Evolutionary conservation across 2,888 invertebrate species (phyloP), one percentile per base, ranked within the genome.

Genomic region (Seira ritae): DNA sequence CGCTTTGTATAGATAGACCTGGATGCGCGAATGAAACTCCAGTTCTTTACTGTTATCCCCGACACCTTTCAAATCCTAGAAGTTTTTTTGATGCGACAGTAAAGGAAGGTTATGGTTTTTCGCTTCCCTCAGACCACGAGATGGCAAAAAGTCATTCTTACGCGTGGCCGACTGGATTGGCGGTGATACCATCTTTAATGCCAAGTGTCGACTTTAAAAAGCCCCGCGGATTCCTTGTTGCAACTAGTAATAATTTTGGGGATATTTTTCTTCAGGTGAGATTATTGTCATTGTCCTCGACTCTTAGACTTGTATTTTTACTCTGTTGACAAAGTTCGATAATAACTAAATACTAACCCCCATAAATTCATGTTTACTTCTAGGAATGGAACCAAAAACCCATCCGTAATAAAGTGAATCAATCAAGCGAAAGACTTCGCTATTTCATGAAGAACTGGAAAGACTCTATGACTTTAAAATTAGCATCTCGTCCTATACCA

Each of bases 191-290:
- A 4, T n/a, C 66, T n/a, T n/a, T 3, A 37, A 37, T 1, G 8
- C 22, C 0, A 55, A n/a, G 23, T 24, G 37, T n/a, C 1, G 37
- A 79, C 20, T 12, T 31, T 10, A 71, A 62, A 3, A 6, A 20
- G 17, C 87, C 87, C 10, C 73, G 70, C 0, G 85, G 85, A 10
- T 55, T 85, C 10, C 1, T 75, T 22, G 77, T 87, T 0, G 73
- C 84, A 22, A 86, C 82, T 19, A 19, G 68, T 15, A 89, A 89
- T 74, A 62, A 78, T 60, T 88, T 80, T 62, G 89, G 89, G 8
- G 89, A 89, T 77, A 42, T 88, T n/a, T 88, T 87, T 80, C 81
- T 74, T 46, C 89, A 89, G 86, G 88, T 88, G 66, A 12, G 24
- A 65, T n/a, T n/a, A n/a, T n/a, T n/a, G n/a, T n/a, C n/a, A n/a